Percentiles rank a stretch among this genome's conserved stretches.
phyloP scores from a whole-genome alignment of 2,888 invertebrate genomes.

The Orchestes rusci region DNA sequence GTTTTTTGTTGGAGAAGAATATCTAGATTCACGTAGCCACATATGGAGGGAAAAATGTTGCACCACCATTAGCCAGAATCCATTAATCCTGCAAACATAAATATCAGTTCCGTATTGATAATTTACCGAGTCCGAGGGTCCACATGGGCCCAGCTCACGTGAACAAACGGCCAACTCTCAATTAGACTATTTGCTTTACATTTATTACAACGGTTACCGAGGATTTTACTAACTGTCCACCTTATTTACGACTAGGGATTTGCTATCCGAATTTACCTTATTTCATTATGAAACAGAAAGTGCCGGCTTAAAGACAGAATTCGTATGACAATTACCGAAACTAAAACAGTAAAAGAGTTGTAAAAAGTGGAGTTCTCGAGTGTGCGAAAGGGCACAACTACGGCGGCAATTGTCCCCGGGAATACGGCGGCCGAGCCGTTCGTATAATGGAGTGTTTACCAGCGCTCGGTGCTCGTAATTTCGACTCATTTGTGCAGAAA shows the following conservation, averaged over 20 bases:
- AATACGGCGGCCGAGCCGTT: conserved; percentile 36
- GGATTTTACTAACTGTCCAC: conserved; percentile 44
- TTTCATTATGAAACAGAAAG: conserved; percentile 16
- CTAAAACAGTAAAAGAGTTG: conserved; percentile 10
- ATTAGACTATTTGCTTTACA: conserved; percentile 45
- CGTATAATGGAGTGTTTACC: conserved; percentile 46
- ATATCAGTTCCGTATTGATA: too few species aligned
- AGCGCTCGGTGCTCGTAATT: conserved; percentile 45
- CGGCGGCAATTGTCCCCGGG: conserved; percentile 36
- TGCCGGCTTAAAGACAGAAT: too few species aligned
- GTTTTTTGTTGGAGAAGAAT: too few species aligned
- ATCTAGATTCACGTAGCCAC: too few species aligned
- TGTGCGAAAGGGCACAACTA: conserved; percentile 20
- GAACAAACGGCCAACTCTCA: conserved; percentile 41
- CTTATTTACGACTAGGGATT: conserved; percentile 38
- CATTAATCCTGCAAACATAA: too few species aligned
- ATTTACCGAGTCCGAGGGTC: conserved; percentile 28
- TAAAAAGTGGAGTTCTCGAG: conserved; percentile 28
- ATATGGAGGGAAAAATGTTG: too few species aligned
- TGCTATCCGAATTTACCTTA: conserved; percentile 18
- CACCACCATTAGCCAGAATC: too few species aligned
- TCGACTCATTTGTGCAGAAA: conserved; percentile 48
- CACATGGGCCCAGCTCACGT: conserved; percentile 36
- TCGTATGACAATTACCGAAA: neutral
- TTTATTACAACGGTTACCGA: conserved; percentile 39